Conservation (phyloP, 2,113 vertebrate species). For the Poeciliopsis occidentalis region DNA sequence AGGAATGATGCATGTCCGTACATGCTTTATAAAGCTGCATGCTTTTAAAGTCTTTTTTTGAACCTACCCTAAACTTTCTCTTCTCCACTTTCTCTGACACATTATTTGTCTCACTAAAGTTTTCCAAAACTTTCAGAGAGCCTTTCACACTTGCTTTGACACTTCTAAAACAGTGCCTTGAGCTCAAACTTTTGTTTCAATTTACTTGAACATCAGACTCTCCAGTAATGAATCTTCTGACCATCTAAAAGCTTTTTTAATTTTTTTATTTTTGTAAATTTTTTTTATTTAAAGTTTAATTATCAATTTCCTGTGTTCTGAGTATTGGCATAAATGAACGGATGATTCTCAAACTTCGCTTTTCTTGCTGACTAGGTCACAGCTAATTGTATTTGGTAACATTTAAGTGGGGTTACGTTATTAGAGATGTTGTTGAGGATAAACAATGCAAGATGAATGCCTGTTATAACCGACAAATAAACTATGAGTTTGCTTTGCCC, state of each 20-base stretch:
- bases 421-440: constrained; percentile 7
- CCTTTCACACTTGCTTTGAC: constrained; percentile 11
- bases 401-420: constrained; percentile 37
- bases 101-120: background rate
- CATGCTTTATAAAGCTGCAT: constrained; percentile 27
- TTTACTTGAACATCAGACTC: constrained; percentile 22
- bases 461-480: background rate
- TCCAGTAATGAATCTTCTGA: constrained; percentile 18
- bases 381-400: constrained; percentile 24
- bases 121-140: constrained; percentile 6
- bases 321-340: constrained; percentile 34
- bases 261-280: background rate
- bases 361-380: constrained; percentile 28
- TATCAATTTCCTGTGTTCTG: constrained; percentile 63
- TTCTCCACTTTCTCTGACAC: constrained; percentile 10
- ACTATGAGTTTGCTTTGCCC: background rate
- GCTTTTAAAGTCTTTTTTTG: constrained; percentile 1
- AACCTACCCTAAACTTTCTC: background rate
- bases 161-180: constrained; percentile 14
- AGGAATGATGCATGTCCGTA: constrained; percentile 41
- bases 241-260: background rate
- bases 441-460: background rate
- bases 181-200: constrained; percentile 19
- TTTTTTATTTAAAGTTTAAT: constrained; percentile 35
- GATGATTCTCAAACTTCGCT: constrained; percentile 37